Base-by-base conservation (phyloP, 2,113 vertebrate genomes). In the Ranitomeya variabilis region DNA sequence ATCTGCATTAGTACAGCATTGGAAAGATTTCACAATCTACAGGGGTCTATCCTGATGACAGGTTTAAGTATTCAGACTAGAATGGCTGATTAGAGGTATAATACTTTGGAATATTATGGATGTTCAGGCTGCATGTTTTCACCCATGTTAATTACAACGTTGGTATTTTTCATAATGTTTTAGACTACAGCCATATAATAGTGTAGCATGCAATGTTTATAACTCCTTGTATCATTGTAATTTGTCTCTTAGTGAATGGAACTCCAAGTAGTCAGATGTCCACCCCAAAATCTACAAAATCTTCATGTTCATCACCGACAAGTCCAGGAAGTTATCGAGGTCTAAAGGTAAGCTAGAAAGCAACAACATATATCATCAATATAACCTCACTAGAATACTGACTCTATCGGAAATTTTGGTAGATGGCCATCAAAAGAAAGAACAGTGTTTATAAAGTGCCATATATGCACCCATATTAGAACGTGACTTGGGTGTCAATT, bases 221-320 rank as follows among this genome's bases (percentile, higher is more conserved):
- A 16, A 62, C 57, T 62, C 18, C 8, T 55, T 10, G 54, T 52
- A 52, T 52, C 7, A 21, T 51, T 62, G 69, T 71, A 23, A 57
- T 51, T 67, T 87, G 37, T 90, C 31, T 59, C 19, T n/a, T 85
- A 99, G 98, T 98, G 57, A 99, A 98, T 57, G 97, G 98, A 86
- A 94, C 96, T 19, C 95, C 97, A 88, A 95, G 94, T 93, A 97
- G 96, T 92, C 97, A 98, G 2, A 94, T 97, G 83, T 97, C 97
- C 21, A 97, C 97, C 81, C 95, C 97, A 12, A 98, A 94, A 92
- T 98, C 97, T 89, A 96, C 96, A 0, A 99, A 99, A 92, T 99
- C 98, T 84, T 98, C 97, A 90, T 97, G 96, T 78, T 97, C 97
- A 16, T 99, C 98, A 52, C 97, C 98, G 89, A 98, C 97, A 81